A percentile compares a stretch with the other conserved stretches of the same genome.
phyloP scores from a whole-genome alignment of 2,888 invertebrate species.

The Amphipoea oculea region DNA sequence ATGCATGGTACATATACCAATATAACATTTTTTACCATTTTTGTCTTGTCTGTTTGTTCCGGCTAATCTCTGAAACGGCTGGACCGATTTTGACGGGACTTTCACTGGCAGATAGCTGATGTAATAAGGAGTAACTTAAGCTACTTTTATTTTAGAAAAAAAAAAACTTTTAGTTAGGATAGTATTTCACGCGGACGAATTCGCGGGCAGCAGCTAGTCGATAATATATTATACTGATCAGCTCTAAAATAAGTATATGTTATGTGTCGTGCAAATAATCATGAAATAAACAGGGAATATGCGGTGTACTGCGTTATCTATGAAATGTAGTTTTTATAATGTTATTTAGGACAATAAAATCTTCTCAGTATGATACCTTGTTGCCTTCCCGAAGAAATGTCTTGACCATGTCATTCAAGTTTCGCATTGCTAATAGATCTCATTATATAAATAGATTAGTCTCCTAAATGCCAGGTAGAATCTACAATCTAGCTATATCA shows the following conservation, averaged over 20 bases:
- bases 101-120: no score
- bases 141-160: no score
- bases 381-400: conserved; percentile 20
- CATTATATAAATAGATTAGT: conserved; percentile 49
- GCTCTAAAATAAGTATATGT: background rate
- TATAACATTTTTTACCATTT: no score
- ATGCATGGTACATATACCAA: no score
- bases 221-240: background rate
- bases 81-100: no score
- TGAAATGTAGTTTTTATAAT: conserved; percentile 15
- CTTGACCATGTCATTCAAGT: conserved; percentile 27
- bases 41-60: no score
- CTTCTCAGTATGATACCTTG: background rate
- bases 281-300: background rate
- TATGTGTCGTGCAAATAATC: conserved; percentile 9
- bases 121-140: no score
- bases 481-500: background rate
- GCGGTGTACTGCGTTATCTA: background rate
- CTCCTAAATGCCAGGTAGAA: conserved; percentile 17
- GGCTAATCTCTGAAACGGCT: no score
- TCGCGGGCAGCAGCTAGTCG: no score
- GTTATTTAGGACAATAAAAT: conserved; percentile 17
- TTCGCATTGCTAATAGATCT: conserved; percentile 58
- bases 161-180: no score
- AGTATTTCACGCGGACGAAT: no score